phyloP scores from a whole-genome alignment of 2,797 vertebrate genomes.

The Lutjanus argentimaculatus region DNA sequence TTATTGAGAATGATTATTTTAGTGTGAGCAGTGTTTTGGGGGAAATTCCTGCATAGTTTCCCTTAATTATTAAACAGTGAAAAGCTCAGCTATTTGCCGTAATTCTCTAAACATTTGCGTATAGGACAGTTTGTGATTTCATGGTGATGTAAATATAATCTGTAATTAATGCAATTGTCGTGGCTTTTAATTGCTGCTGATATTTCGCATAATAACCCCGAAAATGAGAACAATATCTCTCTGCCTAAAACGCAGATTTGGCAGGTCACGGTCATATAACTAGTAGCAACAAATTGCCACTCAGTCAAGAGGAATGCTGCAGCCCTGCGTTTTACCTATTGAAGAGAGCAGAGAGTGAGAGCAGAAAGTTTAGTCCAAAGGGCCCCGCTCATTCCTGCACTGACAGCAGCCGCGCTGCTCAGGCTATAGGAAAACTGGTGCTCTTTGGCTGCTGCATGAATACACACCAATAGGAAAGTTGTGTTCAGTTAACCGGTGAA shows the following conservation, averaged over 20 bases:
- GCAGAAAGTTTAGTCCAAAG: conserved; percentile 60
- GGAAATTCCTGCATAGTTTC: too few relatives aligned
- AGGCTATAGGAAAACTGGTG: conserved; percentile 80
- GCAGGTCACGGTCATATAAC: conserved; percentile 39
- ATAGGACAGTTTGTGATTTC: conserved; percentile 27
- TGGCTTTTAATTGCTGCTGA: conserved; percentile 46
- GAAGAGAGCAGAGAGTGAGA: conserved; percentile 44
- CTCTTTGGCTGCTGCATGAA: conserved; percentile 95
- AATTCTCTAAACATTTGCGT: conserved; percentile 20
- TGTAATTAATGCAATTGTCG: conserved; percentile 46
- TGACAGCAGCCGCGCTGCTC: conserved; percentile 65
- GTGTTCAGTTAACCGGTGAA: conserved; percentile 96
- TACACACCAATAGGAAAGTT: conserved; percentile 97
- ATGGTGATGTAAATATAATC: conserved; percentile 1
- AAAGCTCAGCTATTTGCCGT: conserved; percentile 1
- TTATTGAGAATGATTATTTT: too few relatives aligned
- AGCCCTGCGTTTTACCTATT: conserved; percentile 65
- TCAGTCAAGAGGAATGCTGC: conserved; percentile 58
- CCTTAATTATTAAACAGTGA: background rate
- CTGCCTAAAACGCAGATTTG: conserved; percentile 2
- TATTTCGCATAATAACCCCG: conserved; percentile 31
- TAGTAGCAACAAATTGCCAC: conserved; percentile 33
- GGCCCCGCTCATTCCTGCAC: conserved; percentile 72
- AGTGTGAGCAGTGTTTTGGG: too few relatives aligned
- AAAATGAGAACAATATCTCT: conserved; percentile 12